Evolutionary conservation across 2,797 vertebrate species (phyloP).

Genomic region (Mus spretus): DNA sequence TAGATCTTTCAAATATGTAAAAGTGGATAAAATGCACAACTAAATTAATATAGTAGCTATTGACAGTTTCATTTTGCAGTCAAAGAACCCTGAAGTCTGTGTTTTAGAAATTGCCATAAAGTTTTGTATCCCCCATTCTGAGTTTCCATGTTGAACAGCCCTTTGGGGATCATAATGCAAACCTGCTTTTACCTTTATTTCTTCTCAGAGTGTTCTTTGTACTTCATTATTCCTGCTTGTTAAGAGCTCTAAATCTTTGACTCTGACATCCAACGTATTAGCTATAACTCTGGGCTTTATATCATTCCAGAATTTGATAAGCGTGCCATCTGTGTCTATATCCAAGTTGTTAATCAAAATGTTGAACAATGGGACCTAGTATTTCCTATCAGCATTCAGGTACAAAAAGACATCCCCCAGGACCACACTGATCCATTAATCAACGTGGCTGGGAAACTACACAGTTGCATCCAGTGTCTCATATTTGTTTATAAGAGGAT

Average conservation of each 20-base stretch:
- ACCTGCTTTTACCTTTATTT: slow-evolving; percentile 29
- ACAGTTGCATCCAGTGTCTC: neutral
- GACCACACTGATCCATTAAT: slow-evolving; percentile 40
- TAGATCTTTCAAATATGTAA: slow-evolving; percentile 32
- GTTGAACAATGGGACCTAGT: slow-evolving; percentile 26
- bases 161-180: slow-evolving; percentile 1
- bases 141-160: neutral
- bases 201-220: slow-evolving; percentile 18
- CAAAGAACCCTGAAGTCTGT: neutral
- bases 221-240: slow-evolving; percentile 70
- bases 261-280: slow-evolving; percentile 72
- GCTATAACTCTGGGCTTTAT: slow-evolving; percentile 65
- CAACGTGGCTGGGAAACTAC: neutral
- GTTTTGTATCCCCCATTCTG: neutral
- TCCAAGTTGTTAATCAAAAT: slow-evolving; percentile 75
- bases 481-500: slow-evolving; percentile 4
- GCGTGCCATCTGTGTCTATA: slow-evolving; percentile 69
- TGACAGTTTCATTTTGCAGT: slow-evolving; percentile 19
- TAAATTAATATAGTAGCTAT: neutral
- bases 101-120: neutral
- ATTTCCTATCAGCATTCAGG: slow-evolving; percentile 9
- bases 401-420: slow-evolving; percentile 9
- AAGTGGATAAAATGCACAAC: neutral
- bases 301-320: slow-evolving; percentile 79
- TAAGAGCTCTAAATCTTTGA: slow-evolving; percentile 69